Base-by-base conservation (phyloP, 2,888 invertebrate genomes). In the Hirudinaria manillensis region DNA sequence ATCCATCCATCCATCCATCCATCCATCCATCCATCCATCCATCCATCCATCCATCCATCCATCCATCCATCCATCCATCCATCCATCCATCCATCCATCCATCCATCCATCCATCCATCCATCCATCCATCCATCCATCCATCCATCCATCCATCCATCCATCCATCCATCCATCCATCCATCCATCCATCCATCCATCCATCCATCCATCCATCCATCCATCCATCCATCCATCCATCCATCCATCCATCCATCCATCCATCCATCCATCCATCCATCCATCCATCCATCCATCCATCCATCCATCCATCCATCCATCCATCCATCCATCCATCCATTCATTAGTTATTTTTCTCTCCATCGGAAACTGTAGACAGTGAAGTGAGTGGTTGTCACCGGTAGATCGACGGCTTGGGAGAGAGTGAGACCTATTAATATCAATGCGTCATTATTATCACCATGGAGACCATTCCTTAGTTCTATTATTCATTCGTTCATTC, bases 121-220 rank as follows among this genome's bases (percentile, higher is more conserved):
- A 65, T 13, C 65, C 65, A 65, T 65, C n/a, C 65, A 65, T 65
- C 65, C 65, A 65, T 13, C 65, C 65, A 65, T 65, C 65, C 65
- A 65, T 65, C 65, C 6, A 65, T 13, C 65, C 65, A 65, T 65
- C 65, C 65, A 65, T 65, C 65, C 65, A 65, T 13, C 65, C 65
- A 65, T 65, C 65, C 65, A 65, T 65, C 65, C 65, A 65, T 13
- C 65, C 65, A 65, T 65, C 65, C 65, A 65, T 65, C 65, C 65
- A 65, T 13, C 65, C 65, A 65, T 65, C 65, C 65, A 65, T 65
- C 65, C 65, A 65, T 65, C 65, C 65, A 65, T 65, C 65, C 65
- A 65, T 65, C 65, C 65, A 65, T n/a, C n/a, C n/a, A n/a, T n/a
- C n/a, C n/a, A n/a, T n/a, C n/a, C n/a, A n/a, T 68, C 68, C 68